Conservation (phyloP, 2,888 invertebrate genomes). For the Melitaea athalia region DNA sequence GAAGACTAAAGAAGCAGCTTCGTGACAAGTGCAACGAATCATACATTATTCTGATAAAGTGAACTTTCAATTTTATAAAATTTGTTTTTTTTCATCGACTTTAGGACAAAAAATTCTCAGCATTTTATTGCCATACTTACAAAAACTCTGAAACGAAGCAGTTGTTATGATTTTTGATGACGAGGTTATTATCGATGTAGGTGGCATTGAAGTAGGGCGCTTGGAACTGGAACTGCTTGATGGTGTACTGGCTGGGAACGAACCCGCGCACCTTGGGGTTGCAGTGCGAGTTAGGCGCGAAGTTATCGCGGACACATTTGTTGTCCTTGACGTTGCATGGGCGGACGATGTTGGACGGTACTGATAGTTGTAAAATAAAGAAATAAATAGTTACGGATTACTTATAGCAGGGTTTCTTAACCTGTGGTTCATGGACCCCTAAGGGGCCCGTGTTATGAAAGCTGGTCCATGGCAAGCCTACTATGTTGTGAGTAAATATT, state of each 20-base stretch:
- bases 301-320: slow-evolving; percentile 55
- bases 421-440: no score
- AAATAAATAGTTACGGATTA: neutral
- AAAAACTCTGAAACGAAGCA: slow-evolving; percentile 63
- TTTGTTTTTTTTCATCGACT: neutral
- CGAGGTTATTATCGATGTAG: slow-evolving; percentile 54
- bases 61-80: no score
- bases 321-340: slow-evolving; percentile 54
- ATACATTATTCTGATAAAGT: no score
- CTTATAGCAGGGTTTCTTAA: no score
- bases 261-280: slow-evolving; percentile 44
- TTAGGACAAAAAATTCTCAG: neutral
- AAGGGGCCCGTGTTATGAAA: no score
- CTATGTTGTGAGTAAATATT: no score
- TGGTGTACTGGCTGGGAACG: slow-evolving; percentile 45
- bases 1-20: no score
- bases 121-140: slow-evolving; percentile 53
- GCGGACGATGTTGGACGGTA: slow-evolving; percentile 39
- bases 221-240: slow-evolving; percentile 50
- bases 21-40: no score
- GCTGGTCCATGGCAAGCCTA: no score
- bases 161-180: slow-evolving; percentile 56
- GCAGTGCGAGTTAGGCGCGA: slow-evolving; percentile 60
- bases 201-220: slow-evolving; percentile 64
- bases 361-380: slow-evolving; percentile 10